Evolutionary conservation across 2,113 vertebrate genomes (phyloP), one percentile per base, ranked within the genome.

Genomic region (Semnornis frantzii): DNA sequence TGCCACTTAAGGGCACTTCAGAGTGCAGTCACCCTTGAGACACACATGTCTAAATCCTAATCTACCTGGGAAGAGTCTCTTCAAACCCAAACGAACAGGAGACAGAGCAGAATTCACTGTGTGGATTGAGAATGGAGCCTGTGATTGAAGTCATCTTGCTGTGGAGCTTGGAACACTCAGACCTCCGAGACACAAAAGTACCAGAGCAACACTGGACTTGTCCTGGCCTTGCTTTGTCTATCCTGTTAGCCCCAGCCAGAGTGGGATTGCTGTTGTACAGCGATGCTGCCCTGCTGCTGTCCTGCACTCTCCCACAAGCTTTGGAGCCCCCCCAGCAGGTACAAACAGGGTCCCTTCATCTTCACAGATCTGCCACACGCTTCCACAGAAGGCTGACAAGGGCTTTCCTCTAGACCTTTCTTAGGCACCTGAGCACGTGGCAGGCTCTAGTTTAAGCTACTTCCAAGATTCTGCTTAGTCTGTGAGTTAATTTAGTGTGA

Each of bases 21-120:
- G 10, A 70, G 44, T 1, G 44, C 4, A 20, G 12, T 30, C 25
- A 21, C 16, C 4, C 9, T 33, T 77, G 4, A 11, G 11, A n/a
- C 4, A 55, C 0, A 0, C 8, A 8, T 2, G 20, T 20, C 80
- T 33, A 79, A 80, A 44, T 8, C 7, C 5, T 13, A 12, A 0
- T 15, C 9, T 19, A 52, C 11, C 21, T 1, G 6, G 24, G 23
- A 54, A 87, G 66, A 54, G 23, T 24, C 27, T 86, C 54, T 28
- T 60, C 16, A 15, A 37, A 39, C 59, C 2, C 12, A 42, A 52
- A 57, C 2, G 68, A 76, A 6, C 12, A 65, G 7, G 4, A 31
- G 48, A 30, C 70, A 68, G 8, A 8, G 6, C 82, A 85, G 13
- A 77, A 90, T 25, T 39, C 15, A 16, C 8, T 12, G 42, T n/a